Evolutionary conservation across 1,140 invertebrate genomes (phyloP), one percentile per base, ranked within the genome.

Genomic region (Pseudomyrmex dendroicus): DNA sequence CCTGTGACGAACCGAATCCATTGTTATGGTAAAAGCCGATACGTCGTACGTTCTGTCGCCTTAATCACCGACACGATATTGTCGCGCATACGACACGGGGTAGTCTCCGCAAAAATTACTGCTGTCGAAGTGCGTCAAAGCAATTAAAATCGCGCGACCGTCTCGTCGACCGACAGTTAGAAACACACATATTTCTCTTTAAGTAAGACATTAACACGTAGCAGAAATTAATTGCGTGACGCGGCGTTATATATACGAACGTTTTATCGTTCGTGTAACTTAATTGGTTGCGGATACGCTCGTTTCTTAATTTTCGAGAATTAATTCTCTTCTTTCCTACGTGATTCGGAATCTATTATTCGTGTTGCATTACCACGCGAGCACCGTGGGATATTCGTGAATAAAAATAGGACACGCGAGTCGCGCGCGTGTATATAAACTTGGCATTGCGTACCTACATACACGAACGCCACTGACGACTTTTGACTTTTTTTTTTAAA

Each of bases 11-110:
- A 89, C 78, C 68, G 63, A 35, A 35, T 66, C 78, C 61, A 90
- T 91, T 91, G 89, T 91, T 57, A 91, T 91, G 88, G 84, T 89
- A 86, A 73, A 68, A 61, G 25, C 78, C 80, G 73, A 63, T 78
- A 82, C 48, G 1, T 35, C 35, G 52, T 66, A 46, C 56, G 57
- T 25, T 82, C 64, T 74, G 84, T 73, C 77, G 85, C 66, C 74
- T 87, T 77, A 86, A 86, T 87, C 84, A 68, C 48, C 44, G 61
- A 64, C 82, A 44, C 50, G 54, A 20, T 52, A 54, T 35, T 57
- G 59, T 82, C 78, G 8, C 25, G 46, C 48, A 62, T 63, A 73
- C 35, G 5, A 35, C 64, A 35, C 64, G n/a, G 64, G 74, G 76
- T 59, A 25, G 52, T 78, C 22, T 13, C 15, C 22, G 35, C 57